Conservation (phyloP, 1,140 invertebrate species). For the Paracyclopina nana region DNA sequence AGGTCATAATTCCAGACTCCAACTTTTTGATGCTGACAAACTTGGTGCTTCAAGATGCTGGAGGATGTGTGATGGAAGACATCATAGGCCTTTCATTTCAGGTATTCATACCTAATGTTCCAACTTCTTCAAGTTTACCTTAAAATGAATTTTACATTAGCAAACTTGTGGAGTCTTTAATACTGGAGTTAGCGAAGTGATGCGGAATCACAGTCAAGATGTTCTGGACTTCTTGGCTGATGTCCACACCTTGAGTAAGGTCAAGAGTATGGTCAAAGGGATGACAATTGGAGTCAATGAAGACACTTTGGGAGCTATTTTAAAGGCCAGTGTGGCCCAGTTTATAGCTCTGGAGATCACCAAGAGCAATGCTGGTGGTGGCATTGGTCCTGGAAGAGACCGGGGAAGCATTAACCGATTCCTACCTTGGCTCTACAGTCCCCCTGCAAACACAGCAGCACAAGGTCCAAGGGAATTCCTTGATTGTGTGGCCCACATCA, state of each 20-base stretch:
- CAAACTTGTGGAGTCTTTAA: slow-evolving; percentile 39
- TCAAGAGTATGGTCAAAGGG: slow-evolving; percentile 47
- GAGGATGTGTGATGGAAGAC: neutral
- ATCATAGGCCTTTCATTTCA: too few species aligned
- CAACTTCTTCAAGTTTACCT: slow-evolving; percentile 10
- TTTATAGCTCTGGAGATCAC: slow-evolving; percentile 83
- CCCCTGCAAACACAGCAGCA: slow-evolving; percentile 42
- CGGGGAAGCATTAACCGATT: slow-evolving; percentile 58
- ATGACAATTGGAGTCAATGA: slow-evolving; percentile 16
- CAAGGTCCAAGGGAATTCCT: slow-evolving; percentile 70
- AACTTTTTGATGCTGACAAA: slow-evolving; percentile 82
- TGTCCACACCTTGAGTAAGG: slow-evolving; percentile 84
- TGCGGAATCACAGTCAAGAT: slow-evolving; percentile 76
- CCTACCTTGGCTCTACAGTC: slow-evolving; percentile 77
- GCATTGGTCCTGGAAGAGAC: slow-evolving; percentile 39
- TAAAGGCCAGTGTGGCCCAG: slow-evolving; percentile 78
- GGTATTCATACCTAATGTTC: neutral
- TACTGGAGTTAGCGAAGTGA: slow-evolving; percentile 74
- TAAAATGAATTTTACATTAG: slow-evolving; percentile 32
- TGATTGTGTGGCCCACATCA: slow-evolving; percentile 83
- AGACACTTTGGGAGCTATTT: slow-evolving; percentile 78
- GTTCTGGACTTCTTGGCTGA: slow-evolving; percentile 87
- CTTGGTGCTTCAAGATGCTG: slow-evolving; percentile 44
- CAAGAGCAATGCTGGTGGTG: slow-evolving; percentile 52
- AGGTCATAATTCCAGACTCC: slow-evolving; percentile 72